These are phyloP conservation scores for Steatornis caripensis DNA, from an alignment of 2,113 vertebrate genomes.

Conservation along the genomic window DNA sequence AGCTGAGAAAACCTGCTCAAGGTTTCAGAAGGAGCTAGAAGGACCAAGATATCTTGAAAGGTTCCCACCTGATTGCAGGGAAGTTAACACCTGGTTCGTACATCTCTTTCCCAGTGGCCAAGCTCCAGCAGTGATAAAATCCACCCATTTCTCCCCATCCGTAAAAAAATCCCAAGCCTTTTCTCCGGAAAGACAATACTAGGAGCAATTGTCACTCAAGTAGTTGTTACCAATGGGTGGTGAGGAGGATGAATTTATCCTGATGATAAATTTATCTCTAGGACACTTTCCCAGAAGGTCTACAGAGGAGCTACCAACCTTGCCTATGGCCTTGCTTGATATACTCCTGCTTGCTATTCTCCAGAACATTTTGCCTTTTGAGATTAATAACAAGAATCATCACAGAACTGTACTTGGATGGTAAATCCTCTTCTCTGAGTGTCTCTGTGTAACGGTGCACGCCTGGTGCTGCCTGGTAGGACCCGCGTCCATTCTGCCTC, in stretches of 20 bases:
- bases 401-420: neutral
- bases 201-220: neutral
- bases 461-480: neutral
- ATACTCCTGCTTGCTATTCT: neutral
- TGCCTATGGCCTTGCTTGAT: neutral
- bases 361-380: neutral
- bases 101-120: neutral
- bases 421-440: neutral
- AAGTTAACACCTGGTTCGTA: neutral
- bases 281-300: neutral
- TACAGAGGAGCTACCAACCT: neutral
- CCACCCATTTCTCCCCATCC: neutral
- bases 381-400: neutral
- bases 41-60: neutral
- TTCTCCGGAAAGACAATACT: neutral
- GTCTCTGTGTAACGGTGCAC: neutral
- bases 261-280: neutral
- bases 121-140: neutral
- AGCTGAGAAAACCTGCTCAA: neutral
- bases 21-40: neutral
- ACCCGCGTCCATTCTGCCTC: neutral
- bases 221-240: neutral
- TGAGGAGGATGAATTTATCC: neutral
- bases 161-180: neutral
- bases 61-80: neutral